These are phyloP conservation scores for Griposia aprilina DNA, from an alignment of 2,888 invertebrate genomes.

Conservation along the genomic window DNA sequence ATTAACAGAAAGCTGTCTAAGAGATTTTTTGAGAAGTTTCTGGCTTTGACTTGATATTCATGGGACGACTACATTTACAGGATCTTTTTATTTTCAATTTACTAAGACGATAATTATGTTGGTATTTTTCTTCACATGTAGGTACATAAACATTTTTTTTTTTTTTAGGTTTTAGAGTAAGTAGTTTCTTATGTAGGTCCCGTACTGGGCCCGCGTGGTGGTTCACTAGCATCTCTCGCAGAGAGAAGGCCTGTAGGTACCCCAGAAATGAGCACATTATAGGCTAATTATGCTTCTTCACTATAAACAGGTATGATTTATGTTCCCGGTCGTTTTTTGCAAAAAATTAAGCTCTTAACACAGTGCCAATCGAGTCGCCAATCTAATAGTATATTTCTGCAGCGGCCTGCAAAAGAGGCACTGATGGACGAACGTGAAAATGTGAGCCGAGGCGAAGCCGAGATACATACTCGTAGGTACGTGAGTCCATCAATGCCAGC, in stretches of 20 bases:
- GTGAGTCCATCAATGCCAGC: too few species aligned
- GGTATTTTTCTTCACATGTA: neutral
- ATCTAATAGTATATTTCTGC: too few species aligned
- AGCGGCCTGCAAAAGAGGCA: too few species aligned
- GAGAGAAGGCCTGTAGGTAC: too few species aligned
- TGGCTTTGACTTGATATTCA: slow-evolving; percentile 20
- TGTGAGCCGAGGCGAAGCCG: too few species aligned
- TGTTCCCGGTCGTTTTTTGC: neutral
- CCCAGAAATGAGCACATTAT: too few species aligned
- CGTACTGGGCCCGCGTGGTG: too few species aligned
- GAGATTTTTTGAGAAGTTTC: slow-evolving; percentile 7
- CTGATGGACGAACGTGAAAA: too few species aligned
- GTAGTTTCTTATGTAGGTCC: neutral
- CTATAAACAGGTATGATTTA: neutral
- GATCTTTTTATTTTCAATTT: slow-evolving; percentile 7
- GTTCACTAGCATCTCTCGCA: too few species aligned
- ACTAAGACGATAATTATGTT: neutral
- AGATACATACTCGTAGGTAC: too few species aligned
- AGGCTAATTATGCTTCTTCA: too few species aligned
- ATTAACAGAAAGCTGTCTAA: slow-evolving; percentile 49
- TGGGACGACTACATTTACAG: neutral
- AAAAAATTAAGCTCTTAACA: neutral
- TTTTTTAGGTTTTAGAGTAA: neutral
- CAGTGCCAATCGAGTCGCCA: neutral
- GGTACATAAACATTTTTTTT: neutral